phyloP scores from a whole-genome alignment of 1,140 invertebrate species.

The Ridgeia piscesae region DNA sequence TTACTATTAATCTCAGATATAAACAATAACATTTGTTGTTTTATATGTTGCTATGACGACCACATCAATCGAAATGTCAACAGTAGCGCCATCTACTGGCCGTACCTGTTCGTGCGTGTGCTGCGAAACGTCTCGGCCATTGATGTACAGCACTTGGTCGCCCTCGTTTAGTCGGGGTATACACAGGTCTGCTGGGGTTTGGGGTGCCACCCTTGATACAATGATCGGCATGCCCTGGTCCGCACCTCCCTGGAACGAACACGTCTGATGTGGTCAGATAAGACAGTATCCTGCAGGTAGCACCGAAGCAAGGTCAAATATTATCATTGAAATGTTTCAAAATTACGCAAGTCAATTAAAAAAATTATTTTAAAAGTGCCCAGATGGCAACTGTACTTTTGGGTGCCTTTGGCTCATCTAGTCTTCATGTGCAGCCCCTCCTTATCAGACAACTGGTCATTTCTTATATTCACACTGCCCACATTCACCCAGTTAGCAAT shows the following conservation, averaged over 20 bases:
- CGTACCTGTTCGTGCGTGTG: conserved; percentile 80
- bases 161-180: conserved; percentile 90
- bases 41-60: not conserved
- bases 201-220: conserved; percentile 89
- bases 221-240: conserved; percentile 88
- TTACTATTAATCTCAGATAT: not conserved
- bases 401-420: no score
- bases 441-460: no score
- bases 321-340: not conserved
- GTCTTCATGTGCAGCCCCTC: no score
- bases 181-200: conserved; percentile 82
- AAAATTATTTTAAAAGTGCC: no score
- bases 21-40: not conserved
- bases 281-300: not conserved
- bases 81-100: conserved; percentile 51
- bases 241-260: conserved; percentile 67
- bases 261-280: not conserved
- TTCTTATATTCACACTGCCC: no score
- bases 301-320: not conserved
- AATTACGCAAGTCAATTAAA: no score
- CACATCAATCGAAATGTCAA: no score
- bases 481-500: no score
- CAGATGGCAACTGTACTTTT: no score
- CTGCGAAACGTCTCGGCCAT: conserved; percentile 85
- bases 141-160: conserved; percentile 94